Conservation (phyloP, 2,797 vertebrate genomes). For the Syndactyla subalaris region DNA sequence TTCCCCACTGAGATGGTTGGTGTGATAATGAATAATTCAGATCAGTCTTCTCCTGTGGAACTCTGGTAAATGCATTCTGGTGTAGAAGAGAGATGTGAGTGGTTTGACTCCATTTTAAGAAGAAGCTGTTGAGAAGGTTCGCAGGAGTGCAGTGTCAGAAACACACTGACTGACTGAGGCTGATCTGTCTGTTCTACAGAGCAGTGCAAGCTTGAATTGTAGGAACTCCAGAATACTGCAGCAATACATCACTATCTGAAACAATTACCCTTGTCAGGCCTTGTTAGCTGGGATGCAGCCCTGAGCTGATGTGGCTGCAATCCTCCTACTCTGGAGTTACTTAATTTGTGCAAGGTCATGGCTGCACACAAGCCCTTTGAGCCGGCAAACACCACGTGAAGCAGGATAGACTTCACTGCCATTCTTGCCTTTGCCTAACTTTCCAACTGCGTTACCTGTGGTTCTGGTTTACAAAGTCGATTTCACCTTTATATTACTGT, state of each 20-base stretch:
- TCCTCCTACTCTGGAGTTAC: not conserved
- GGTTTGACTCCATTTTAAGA: not conserved
- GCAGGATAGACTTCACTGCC: not conserved
- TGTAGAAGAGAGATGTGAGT: not conserved
- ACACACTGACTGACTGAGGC: not conserved
- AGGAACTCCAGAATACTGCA: not conserved
- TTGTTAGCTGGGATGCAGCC: not conserved
- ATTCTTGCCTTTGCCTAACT: not conserved
- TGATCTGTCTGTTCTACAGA: not conserved
- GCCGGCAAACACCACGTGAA: not conserved
- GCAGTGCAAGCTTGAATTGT: not conserved
- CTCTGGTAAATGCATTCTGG: not conserved
- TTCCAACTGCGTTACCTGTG: not conserved
- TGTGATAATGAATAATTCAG: not conserved
- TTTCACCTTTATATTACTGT: not conserved
- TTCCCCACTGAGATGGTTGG: not conserved
- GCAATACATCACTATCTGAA: not conserved
- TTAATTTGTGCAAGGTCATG: not conserved
- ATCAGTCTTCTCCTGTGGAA: not conserved
- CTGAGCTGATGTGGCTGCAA: not conserved
- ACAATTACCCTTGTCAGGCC: constrained; percentile 7
- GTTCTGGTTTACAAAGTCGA: not conserved
- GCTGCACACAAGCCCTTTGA: not conserved
- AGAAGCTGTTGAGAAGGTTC: not conserved
- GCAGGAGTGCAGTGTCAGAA: not conserved